Evolutionary conservation across 1,140 invertebrate species (phyloP).

Genomic region (Platorchestia sp.): DNA sequence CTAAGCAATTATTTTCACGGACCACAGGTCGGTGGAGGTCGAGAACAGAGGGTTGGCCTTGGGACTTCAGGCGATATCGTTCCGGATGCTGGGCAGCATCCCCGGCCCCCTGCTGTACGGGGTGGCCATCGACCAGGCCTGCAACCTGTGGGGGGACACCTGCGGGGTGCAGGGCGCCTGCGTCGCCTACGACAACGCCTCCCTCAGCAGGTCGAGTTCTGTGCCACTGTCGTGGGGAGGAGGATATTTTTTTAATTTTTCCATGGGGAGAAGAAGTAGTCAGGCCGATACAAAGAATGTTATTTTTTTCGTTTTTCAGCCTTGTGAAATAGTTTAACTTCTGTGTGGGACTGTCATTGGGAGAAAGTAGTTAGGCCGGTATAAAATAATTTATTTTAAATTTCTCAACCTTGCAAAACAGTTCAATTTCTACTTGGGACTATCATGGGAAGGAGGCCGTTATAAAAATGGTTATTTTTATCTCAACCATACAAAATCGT

Average conservation of each 20-base stretch:
- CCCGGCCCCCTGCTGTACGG: constrained; percentile 72
- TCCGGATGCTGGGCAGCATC: constrained; percentile 70
- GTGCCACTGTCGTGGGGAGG: background rate
- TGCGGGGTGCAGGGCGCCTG: constrained; percentile 76
- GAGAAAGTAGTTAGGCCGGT: too few relatives aligned
- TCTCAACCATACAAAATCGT: too few relatives aligned
- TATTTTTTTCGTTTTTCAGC: too few relatives aligned
- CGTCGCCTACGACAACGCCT: constrained; percentile 79
- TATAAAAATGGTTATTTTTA: too few relatives aligned
- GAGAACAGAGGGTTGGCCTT: constrained; percentile 66
- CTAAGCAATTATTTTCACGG: background rate
- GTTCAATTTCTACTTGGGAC: too few relatives aligned
- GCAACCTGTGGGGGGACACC: constrained; percentile 71
- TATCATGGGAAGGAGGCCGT: too few relatives aligned
- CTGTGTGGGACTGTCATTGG: too few relatives aligned
- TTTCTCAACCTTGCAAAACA: too few relatives aligned
- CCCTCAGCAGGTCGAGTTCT: constrained; percentile 78
- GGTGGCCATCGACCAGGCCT: constrained; percentile 71
- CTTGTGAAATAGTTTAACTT: too few relatives aligned
- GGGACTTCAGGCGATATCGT: constrained; percentile 67
- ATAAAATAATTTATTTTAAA: too few relatives aligned
- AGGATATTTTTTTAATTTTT: background rate
- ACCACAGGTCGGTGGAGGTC: constrained; percentile 66
- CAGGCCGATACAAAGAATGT: constrained; percentile 37
- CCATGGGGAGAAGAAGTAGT: too few relatives aligned